Percentiles rank a stretch among this genome's conserved stretches.
Evolutionary conservation across 2,797 vertebrate species (phyloP).

Genomic region (Epinephelus malabaricus): DNA sequence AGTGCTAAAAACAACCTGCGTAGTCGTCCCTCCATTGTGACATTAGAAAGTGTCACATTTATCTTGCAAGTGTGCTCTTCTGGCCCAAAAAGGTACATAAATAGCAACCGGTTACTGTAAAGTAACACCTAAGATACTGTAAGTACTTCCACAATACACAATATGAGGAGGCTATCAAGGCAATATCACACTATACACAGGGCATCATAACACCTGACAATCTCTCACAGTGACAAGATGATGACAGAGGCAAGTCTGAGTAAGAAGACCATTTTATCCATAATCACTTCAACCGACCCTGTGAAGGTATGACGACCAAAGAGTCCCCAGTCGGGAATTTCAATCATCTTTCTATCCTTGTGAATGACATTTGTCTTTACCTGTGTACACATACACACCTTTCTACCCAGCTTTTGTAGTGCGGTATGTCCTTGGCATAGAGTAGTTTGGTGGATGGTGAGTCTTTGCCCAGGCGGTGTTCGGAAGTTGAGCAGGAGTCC

Average conservation of each 20-base stretch:
- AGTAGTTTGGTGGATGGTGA: constrained; percentile 96
- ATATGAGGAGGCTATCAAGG: background rate
- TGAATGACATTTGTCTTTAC: constrained; percentile 3
- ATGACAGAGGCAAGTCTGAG: background rate
- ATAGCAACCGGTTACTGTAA: background rate
- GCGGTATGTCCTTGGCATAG: constrained; percentile 97
- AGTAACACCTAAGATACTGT: background rate
- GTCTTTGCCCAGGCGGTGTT: constrained; percentile 96
- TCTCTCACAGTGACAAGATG: background rate
- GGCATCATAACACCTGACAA: background rate
- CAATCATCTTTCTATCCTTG: background rate
- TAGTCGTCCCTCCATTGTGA: no score
- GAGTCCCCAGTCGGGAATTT: background rate
- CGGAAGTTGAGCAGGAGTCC: constrained; percentile 97
- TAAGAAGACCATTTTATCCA: background rate
- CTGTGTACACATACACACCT: constrained; percentile 80
- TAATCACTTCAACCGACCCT: background rate
- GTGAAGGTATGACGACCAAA: background rate
- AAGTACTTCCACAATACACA: background rate
- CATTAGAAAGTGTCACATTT: no score
- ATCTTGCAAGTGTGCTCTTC: no score
- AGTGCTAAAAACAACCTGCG: no score
- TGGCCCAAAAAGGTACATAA: background rate
- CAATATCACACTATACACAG: background rate
- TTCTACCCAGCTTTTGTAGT: constrained; percentile 98